Base-by-base conservation (phyloP, 2,113 vertebrate species). In the Nerophis ophidion region DNA sequence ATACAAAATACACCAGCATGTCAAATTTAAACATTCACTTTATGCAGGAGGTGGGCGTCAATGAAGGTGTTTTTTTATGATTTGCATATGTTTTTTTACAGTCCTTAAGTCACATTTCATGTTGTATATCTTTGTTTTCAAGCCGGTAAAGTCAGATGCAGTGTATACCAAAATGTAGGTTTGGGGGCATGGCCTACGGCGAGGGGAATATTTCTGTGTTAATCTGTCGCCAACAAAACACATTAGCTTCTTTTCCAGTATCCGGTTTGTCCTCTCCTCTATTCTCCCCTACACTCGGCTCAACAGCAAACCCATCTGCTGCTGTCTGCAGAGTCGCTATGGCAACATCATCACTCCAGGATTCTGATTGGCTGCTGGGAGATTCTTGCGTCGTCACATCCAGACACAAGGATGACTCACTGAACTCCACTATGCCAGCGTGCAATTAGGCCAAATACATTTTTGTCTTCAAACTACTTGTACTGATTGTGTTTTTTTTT, bases 301-400 rank as follows among this genome's bases (percentile, higher is more conserved):
- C 63, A 66, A 68, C 60, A 76, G 53, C 66, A 67, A 62, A 64
- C 60, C 63, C 80, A 84, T 85, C 82, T 87, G 83, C 77, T 84
- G 71, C 83, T 85, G 76, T 83, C 71, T 72, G 73, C 58, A 65
- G 13, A 50, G 70, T 88, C 72, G 64, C 87, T 81, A 89, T 76
- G 60, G 86, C 72, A 84, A 89, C 86, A 74, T 48, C 66, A 55
- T 61, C 40, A 45, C 48, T 51, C 15, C 36, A 58, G 44, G 42
- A 65, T 61, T 64, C 61, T 8, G 71, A 88, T 85, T 84, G 88
- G 86, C 59, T 82, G 62, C 50, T 3, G 1, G 63, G 45, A 63
- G 76, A 79, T 83, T 75, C 71, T 78, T 67, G 81, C 73, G 68
- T 61, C 40, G 46, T 73, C 75, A 73, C 71, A 72, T 74, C 19